phyloP scores from a whole-genome alignment of 2,797 vertebrate species.

The Ambastaia sidthimunki region DNA sequence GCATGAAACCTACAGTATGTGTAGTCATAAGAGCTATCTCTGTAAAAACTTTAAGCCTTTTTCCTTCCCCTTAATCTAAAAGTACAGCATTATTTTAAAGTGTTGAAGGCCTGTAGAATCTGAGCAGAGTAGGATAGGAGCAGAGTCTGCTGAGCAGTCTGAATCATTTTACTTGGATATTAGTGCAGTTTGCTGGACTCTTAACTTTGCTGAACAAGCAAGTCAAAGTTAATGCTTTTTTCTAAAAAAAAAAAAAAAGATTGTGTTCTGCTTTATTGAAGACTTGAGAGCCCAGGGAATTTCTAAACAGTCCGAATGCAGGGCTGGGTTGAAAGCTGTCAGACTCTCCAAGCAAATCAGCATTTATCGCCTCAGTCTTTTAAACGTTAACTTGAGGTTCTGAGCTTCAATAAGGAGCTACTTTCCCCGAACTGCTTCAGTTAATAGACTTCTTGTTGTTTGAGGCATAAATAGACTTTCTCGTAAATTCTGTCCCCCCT shows the following conservation, averaged over 20 bases:
- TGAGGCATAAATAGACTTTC: neutral
- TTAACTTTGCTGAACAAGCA: slow-evolving; percentile 18
- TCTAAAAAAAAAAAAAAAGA: neutral
- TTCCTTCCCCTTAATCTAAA: neutral
- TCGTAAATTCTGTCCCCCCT: neutral
- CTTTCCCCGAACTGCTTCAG: slow-evolving; percentile 37
- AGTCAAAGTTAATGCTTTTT: neutral
- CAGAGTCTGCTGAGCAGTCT: neutral
- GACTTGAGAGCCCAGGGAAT: neutral
- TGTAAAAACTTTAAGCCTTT: neutral
- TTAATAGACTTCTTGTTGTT: slow-evolving; percentile 29
- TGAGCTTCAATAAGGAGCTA: slow-evolving; percentile 31
- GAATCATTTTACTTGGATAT: neutral
- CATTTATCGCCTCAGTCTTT: slow-evolving; percentile 25
- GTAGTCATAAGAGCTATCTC: neutral
- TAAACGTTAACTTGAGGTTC: slow-evolving; percentile 3
- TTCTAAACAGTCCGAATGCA: slow-evolving; percentile 10
- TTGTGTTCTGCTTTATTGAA: slow-evolving; percentile 14
- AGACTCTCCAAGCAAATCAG: slow-evolving; percentile 10
- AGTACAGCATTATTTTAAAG: neutral
- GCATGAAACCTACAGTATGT: too few relatives aligned
- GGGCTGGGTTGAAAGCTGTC: slow-evolving; percentile 14
- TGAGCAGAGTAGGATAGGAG: neutral
- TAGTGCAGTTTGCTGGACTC: neutral
- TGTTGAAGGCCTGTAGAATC: neutral